Percentiles rank a stretch among this genome's conserved stretches.
These are phyloP conservation scores for Clitarchus hookeri DNA, from an alignment of 2,888 invertebrate genomes.

Conservation along the genomic window DNA sequence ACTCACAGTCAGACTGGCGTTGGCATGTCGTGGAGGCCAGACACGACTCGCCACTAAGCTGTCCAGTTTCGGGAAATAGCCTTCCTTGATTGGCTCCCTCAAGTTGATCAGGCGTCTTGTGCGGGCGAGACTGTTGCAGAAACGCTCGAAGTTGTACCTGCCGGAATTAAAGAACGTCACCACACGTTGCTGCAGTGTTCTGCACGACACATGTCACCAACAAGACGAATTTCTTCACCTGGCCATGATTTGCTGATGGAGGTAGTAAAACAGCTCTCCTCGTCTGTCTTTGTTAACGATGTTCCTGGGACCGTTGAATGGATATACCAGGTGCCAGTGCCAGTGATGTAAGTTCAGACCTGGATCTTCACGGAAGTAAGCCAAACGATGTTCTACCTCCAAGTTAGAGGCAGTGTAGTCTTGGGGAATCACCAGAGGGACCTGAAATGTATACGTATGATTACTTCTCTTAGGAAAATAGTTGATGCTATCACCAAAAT, in stretches of 20 bases:
- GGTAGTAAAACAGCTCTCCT: slow-evolving; percentile 54
- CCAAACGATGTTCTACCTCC: slow-evolving; percentile 52
- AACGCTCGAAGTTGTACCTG: slow-evolving; percentile 52
- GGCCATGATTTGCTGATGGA: slow-evolving; percentile 55
- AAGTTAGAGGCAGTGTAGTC: slow-evolving; percentile 51
- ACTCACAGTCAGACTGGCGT: slow-evolving; percentile 41
- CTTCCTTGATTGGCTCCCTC: slow-evolving; percentile 48
- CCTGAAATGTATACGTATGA: slow-evolving; percentile 36
- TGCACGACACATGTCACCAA: too few species aligned
- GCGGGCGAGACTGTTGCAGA: slow-evolving; percentile 48
- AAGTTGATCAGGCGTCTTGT: slow-evolving; percentile 47
- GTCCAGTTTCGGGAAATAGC: slow-evolving; percentile 51
- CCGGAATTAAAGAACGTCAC: neutral
- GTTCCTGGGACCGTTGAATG: slow-evolving; percentile 48
- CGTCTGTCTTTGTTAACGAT: slow-evolving; percentile 51
- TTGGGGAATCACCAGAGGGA: slow-evolving; percentile 49
- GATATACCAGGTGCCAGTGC: slow-evolving; percentile 61
- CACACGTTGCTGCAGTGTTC: neutral
- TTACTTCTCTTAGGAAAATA: too few species aligned
- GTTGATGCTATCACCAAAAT: too few species aligned
- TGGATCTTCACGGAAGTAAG: slow-evolving; percentile 60
- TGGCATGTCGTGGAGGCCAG: slow-evolving; percentile 46
- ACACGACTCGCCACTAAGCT: slow-evolving; percentile 52
- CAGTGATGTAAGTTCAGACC: slow-evolving; percentile 61
- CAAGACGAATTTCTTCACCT: slow-evolving; percentile 44